Conservation (phyloP, 1,140 invertebrate genomes). For the Magallana ariakensis region DNA sequence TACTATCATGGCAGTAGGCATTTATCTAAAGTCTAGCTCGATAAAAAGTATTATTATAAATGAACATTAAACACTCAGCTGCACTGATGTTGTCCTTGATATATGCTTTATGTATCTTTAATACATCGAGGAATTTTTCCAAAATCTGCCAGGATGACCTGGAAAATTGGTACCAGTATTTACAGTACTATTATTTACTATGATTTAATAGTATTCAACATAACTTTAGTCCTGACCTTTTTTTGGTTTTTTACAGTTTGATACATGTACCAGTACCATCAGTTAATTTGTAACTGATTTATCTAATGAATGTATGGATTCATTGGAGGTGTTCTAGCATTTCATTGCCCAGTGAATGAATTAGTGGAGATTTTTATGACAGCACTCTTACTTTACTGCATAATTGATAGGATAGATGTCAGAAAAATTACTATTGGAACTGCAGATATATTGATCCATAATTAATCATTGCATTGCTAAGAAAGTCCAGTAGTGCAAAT, state of each 20-base stretch:
- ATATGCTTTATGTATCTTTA: too few species aligned
- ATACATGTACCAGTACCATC: not conserved
- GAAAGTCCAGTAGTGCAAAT: not conserved
- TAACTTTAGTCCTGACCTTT: too few species aligned
- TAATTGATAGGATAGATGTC: slow-evolving; percentile 20
- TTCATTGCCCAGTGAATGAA: slow-evolving; percentile 30
- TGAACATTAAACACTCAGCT: too few species aligned
- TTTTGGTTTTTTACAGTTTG: not conserved
- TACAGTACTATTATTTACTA: too few species aligned
- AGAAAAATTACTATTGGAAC: slow-evolving; percentile 25
- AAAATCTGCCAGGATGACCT: too few species aligned
- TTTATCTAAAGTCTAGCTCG: too few species aligned
- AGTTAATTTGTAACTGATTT: not conserved
- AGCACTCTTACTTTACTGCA: slow-evolving; percentile 31
- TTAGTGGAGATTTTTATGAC: slow-evolving; percentile 20
- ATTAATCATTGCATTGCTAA: not conserved
- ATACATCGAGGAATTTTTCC: too few species aligned
- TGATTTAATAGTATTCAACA: too few species aligned
- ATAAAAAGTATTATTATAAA: too few species aligned
- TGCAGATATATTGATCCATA: slow-evolving; percentile 29
- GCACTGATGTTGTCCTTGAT: too few species aligned
- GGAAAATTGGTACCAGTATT: too few species aligned
- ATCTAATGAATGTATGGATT: not conserved
- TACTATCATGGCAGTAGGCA: too few species aligned
- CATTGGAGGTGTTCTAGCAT: not conserved